These are phyloP conservation scores for Cylloceria caligata DNA, from an alignment of 2,888 invertebrate genomes.

Conservation along the genomic window DNA sequence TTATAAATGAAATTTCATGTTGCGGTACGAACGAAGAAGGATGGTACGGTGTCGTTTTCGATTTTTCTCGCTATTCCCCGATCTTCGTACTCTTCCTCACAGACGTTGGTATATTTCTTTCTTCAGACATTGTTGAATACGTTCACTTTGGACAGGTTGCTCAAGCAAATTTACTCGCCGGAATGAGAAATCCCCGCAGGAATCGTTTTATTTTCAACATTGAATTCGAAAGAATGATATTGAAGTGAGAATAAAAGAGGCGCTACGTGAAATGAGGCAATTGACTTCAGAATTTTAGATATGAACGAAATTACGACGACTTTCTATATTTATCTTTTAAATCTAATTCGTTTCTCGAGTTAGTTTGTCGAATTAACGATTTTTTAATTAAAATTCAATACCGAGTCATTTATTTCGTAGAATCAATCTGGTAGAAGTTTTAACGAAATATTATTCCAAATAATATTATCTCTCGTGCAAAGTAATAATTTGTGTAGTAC, in stretches of 20 bases:
- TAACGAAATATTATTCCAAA: neutral
- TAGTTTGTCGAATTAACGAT: neutral
- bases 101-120: conserved; percentile 42
- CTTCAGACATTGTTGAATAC: conserved; percentile 57
- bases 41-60: conserved; percentile 60
- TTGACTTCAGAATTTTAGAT: conserved; percentile 25
- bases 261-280: conserved; percentile 34
- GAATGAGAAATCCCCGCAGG: conserved; percentile 47
- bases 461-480: too few species aligned
- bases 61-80: conserved; percentile 48
- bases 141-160: conserved; percentile 49
- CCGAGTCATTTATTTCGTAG: neutral
- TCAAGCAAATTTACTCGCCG: conserved; percentile 64
- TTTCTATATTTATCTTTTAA: conserved; percentile 8
- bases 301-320: neutral
- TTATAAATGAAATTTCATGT: conserved; percentile 66
- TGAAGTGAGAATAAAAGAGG: conserved; percentile 40
- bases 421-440: neutral
- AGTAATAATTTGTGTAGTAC: too few species aligned
- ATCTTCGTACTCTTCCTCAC: conserved; percentile 5
- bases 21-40: conserved; percentile 50
- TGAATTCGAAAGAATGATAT: conserved; percentile 27
- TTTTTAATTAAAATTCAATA: neutral
- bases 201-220: conserved; percentile 38
- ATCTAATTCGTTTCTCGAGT: neutral